phyloP scores from a whole-genome alignment of 2,797 vertebrate genomes.

The Cuniculus paca region DNA sequence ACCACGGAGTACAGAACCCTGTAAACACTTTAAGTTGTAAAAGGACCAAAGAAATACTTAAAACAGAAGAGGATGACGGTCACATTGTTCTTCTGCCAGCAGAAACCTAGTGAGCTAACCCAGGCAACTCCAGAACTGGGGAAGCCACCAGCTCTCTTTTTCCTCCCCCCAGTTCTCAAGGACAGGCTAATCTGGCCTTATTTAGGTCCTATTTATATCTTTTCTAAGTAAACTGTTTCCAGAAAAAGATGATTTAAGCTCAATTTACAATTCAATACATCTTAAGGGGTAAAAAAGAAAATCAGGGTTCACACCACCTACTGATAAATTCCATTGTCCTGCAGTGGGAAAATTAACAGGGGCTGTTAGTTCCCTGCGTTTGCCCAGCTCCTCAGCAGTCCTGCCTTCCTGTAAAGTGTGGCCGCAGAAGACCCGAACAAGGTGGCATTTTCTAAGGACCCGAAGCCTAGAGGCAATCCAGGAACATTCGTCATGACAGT shows the following conservation, averaged over 20 bases:
- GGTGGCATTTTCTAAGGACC: neutral
- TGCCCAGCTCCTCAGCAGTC: slow-evolving; percentile 28
- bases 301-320: neutral
- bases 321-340: slow-evolving; percentile 30
- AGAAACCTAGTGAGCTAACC: slow-evolving; percentile 66
- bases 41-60: slow-evolving; percentile 82
- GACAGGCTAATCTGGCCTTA: slow-evolving; percentile 70
- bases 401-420: neutral
- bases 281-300: slow-evolving; percentile 39
- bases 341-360: slow-evolving; percentile 5
- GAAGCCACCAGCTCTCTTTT: slow-evolving; percentile 15
- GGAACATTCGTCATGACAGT: neutral
- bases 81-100: slow-evolving; percentile 72
- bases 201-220: slow-evolving; percentile 71
- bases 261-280: slow-evolving; percentile 70
- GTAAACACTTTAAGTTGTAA: slow-evolving; percentile 86
- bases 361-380: neutral
- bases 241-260: slow-evolving; percentile 70
- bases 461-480: neutral
- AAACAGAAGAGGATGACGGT: slow-evolving; percentile 74
- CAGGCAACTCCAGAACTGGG: neutral
- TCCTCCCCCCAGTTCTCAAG: slow-evolving; percentile 63
- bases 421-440: neutral
- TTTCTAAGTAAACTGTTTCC: slow-evolving; percentile 64
- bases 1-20: slow-evolving; percentile 78